Evolutionary conservation across 1,140 invertebrate species (phyloP).

Genomic region (Nomia melanderi): DNA sequence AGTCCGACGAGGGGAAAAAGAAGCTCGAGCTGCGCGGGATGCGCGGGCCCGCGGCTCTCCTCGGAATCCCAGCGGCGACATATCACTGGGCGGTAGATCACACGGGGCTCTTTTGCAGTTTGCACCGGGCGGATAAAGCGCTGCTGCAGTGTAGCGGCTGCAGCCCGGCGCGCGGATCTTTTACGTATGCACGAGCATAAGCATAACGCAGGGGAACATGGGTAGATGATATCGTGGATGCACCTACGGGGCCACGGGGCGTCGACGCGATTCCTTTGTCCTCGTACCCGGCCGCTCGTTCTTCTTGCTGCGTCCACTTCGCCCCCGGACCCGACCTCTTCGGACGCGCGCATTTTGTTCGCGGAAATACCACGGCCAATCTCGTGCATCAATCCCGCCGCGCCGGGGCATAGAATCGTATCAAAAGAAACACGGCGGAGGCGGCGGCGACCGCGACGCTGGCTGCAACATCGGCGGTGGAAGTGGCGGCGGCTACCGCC

Average conservation of each 20-base stretch:
- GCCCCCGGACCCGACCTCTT: conserved; percentile 48
- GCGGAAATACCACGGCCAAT: conserved; percentile 57
- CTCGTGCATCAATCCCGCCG: conserved; percentile 61
- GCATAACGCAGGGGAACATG: conserved; percentile 79
- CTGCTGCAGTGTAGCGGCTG: conserved; percentile 20
- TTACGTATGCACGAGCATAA: conserved; percentile 75
- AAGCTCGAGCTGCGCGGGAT: neutral
- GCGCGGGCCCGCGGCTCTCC: conserved; percentile 10
- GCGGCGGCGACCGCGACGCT: neutral
- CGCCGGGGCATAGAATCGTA: conserved; percentile 45
- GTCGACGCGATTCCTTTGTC: conserved; percentile 76
- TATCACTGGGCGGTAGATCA: conserved; percentile 59
- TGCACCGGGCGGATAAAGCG: conserved; percentile 55
- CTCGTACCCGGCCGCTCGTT: conserved; percentile 63
- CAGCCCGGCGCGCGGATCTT: conserved; percentile 37
- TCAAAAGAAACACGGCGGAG: conserved; percentile 29
- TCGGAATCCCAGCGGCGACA: conserved; percentile 50
- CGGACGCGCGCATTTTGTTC: conserved; percentile 55
- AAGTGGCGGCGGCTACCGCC: conserved; percentile 51
- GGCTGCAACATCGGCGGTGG: too few relatives aligned
- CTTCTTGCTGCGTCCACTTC: conserved; percentile 44
- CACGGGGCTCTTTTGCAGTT: conserved; percentile 53
- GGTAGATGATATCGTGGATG: conserved; percentile 78
- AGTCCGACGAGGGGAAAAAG: neutral
- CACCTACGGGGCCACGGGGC: conserved; percentile 75